phyloP scores from a whole-genome alignment of 2,113 vertebrate species.

The Ctenomys sociabilis region DNA sequence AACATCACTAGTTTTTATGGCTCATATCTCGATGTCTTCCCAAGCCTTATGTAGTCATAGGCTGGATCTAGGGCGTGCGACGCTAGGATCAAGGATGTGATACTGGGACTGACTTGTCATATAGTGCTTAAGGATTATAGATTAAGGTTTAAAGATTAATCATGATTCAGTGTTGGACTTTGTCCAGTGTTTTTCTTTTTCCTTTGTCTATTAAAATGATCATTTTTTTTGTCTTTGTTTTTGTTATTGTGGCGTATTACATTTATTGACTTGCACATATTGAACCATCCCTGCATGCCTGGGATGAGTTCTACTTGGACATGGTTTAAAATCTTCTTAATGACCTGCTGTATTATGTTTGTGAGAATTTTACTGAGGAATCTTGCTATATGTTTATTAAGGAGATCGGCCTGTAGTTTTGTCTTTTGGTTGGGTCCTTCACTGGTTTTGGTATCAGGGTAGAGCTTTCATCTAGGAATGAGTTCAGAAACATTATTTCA shows the following conservation, averaged over 20 bases:
- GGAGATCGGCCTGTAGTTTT: neutral
- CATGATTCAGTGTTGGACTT: neutral
- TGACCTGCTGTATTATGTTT: neutral
- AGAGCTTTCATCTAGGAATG: neutral
- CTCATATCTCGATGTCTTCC: neutral
- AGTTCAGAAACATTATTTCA: neutral
- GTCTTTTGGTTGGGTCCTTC: neutral
- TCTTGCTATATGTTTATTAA: neutral
- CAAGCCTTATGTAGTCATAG: neutral
- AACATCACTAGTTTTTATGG: neutral
- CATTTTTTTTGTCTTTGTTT: neutral
- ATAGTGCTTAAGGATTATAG: too few species aligned
- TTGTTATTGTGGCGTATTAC: neutral
- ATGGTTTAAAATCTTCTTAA: neutral
- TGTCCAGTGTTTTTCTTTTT: neutral
- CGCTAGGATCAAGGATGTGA: neutral
- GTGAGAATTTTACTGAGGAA: neutral
- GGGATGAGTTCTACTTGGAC: neutral
- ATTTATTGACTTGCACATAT: neutral
- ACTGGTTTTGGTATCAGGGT: neutral
- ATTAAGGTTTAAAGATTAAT: too few species aligned
- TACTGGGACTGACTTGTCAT: too few species aligned
- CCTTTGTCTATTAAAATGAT: neutral
- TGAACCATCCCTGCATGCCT: neutral
- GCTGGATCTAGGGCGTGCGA: neutral